Conservation (phyloP, 1,140 invertebrate species). For the Drosophila busckii region DNA sequence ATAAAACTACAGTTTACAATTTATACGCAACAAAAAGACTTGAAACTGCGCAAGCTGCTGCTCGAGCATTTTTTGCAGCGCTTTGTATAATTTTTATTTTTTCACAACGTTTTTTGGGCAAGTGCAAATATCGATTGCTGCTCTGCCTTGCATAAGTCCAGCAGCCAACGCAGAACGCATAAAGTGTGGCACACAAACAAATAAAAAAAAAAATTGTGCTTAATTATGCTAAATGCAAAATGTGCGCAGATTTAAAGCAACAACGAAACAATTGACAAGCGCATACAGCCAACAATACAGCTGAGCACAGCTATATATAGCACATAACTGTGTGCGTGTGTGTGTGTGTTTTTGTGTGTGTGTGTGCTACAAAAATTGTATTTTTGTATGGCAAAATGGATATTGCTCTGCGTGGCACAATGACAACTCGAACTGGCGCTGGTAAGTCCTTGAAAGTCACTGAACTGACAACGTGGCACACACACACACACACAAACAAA, state of each 20-base stretch:
- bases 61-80: slow-evolving; percentile 11
- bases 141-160: slow-evolving; percentile 75
- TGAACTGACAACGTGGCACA: slow-evolving; percentile 22
- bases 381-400: slow-evolving; percentile 61
- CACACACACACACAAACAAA: not conserved
- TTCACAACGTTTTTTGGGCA: slow-evolving; percentile 61
- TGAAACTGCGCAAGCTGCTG: no score
- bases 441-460: slow-evolving; percentile 55
- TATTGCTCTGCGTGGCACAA: slow-evolving; percentile 58
- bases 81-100: slow-evolving; percentile 12
- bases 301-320: slow-evolving; percentile 20
- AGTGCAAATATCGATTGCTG: slow-evolving; percentile 73
- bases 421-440: slow-evolving; percentile 36
- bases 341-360: slow-evolving; percentile 40
- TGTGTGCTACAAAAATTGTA: slow-evolving; percentile 41
- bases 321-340: slow-evolving; percentile 21
- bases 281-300: slow-evolving; percentile 1
- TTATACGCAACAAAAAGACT: no score
- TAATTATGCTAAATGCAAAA: not conserved
- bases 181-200: slow-evolving; percentile 1
- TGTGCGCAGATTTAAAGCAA: slow-evolving; percentile 12
- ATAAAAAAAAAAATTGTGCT: slow-evolving; percentile 7
- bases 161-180: slow-evolving; percentile 4
- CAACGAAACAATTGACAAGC: slow-evolving; percentile 44
- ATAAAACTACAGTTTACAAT: no score